These are phyloP conservation scores for Gopherus flavomarginatus DNA, from an alignment of 2,113 vertebrate species.

Conservation along the genomic window DNA sequence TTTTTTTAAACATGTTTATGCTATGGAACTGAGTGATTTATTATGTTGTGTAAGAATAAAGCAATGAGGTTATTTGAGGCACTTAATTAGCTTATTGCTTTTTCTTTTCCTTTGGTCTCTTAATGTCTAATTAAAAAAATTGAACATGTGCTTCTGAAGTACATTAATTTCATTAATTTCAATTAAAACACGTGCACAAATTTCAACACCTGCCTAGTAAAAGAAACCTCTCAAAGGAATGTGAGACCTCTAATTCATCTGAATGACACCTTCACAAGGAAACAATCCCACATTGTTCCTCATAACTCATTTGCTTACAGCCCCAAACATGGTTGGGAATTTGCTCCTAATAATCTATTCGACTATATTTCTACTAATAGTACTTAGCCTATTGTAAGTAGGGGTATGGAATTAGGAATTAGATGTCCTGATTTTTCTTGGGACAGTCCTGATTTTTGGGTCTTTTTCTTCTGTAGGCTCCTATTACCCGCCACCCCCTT, in stretches of 20 bases:
- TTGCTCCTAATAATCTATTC: not conserved
- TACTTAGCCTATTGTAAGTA: not conserved
- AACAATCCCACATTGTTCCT: rapidly evolving
- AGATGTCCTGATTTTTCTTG: too few species aligned
- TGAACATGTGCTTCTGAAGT: not conserved
- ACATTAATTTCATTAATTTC: conserved; percentile 53
- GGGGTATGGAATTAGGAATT: not conserved
- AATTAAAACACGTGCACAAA: not conserved
- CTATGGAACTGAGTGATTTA: conserved; percentile 36
- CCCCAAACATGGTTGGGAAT: rapidly evolving
- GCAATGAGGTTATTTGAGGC: conserved; percentile 52
- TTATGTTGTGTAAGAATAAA: conserved; percentile 27
- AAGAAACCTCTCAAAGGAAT: not conserved
- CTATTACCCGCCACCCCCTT: too few species aligned
- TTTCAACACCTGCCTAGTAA: conserved; percentile 17
- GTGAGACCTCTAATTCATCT: not conserved
- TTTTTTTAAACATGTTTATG: not conserved
- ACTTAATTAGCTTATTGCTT: conserved; percentile 57
- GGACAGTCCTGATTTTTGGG: too few species aligned
- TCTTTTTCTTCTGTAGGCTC: too few species aligned
- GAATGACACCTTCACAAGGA: not conserved
- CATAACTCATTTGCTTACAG: rapidly evolving
- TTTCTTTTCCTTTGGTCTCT: conserved; percentile 30
- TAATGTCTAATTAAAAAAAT: conserved; percentile 34
- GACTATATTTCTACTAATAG: not conserved